Base-by-base conservation (phyloP, 2,888 invertebrate genomes). In the Trachelus stipa region DNA sequence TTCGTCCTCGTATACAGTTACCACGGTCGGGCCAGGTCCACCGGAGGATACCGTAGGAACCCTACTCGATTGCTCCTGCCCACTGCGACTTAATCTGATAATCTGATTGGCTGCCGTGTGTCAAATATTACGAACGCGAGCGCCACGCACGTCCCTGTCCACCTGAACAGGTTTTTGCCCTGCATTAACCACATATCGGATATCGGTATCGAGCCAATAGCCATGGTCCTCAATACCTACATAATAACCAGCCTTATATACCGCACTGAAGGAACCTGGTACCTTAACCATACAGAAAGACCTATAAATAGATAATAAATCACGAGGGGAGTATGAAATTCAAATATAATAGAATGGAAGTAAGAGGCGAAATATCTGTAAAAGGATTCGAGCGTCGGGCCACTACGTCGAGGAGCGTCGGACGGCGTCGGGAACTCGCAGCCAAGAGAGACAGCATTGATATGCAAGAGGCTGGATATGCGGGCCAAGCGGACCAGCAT, bases 61-160 rank as follows among this genome's bases (percentile, higher is more conserved):
- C 40, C 40, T 40, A 40, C 40, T 40, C 40, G 40, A 40, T 40
- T 40, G 40, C 40, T 40, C 40, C 40, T 40, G 40, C 40, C 40
- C 40, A 40, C 40, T 40, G 40, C 74, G 81, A 79, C 80, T 88
- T 89, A 89, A 89, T 89, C 88, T 88, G 88, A 88, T 89, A 89
- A 90, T 89, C 88, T 89, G 87, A 89, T 88, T 87, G 87, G 87
- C 86, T 86, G 87, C 86, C 84, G 87, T 85, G 87, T 87, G 88
- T 90, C 88, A 89, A 89, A 90, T 89, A 89, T 89, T 88, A 85
- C 87, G 84, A 86, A 82, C 85, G 84, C 84, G 85, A 83, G 85
- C 69, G 69, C 76, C 35, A 56, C 73, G 73, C 73, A 56, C 71
- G 76, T 73, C 34, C 40, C 71, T 73, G 77, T 73, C 73, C 73